These are phyloP conservation scores for Thumatha senex DNA, from an alignment of 2,888 invertebrate species.

Conservation along the genomic window DNA sequence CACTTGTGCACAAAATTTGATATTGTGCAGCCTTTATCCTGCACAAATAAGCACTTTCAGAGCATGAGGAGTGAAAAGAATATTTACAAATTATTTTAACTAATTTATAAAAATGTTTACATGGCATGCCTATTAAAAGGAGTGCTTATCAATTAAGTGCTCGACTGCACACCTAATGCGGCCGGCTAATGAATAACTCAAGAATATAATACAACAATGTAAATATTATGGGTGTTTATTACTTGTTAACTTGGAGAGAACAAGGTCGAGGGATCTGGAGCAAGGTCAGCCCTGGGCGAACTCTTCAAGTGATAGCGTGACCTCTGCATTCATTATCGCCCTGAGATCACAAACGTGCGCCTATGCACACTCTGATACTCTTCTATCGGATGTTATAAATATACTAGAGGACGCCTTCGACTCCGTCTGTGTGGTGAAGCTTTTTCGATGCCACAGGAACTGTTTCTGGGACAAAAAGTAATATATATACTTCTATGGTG, in stretches of 20 bases:
- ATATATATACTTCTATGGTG: too few species aligned
- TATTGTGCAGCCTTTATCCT: too few species aligned
- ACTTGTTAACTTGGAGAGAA: conserved; percentile 62
- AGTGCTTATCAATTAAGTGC: conserved; percentile 52
- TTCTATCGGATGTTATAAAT: conserved; percentile 17
- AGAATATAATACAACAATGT: conserved; percentile 4
- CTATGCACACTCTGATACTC: conserved; percentile 29
- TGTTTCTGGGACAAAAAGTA: too few species aligned
- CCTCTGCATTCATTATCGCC: conserved; percentile 70
- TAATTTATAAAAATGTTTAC: too few species aligned
- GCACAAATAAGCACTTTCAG: too few species aligned
- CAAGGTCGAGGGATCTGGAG: conserved; percentile 73
- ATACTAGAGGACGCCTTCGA: too few species aligned
- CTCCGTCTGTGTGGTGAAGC: too few species aligned
- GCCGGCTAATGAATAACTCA: conserved; percentile 57
- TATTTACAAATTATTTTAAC: too few species aligned
- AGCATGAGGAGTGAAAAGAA: too few species aligned
- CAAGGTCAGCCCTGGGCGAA: conserved; percentile 72
- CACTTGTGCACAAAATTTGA: too few species aligned
- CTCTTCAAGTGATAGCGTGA: conserved; percentile 76
- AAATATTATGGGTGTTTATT: conserved; percentile 57
- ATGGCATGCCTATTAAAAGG: too few species aligned
- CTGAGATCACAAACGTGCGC: conserved; percentile 49
- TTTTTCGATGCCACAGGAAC: too few species aligned
- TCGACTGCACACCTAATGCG: conserved; percentile 60